Percentiles rank a stretch among this genome's conserved stretches.
Conservation (phyloP, 2,888 invertebrate genomes). For the Nomada flava region DNA sequence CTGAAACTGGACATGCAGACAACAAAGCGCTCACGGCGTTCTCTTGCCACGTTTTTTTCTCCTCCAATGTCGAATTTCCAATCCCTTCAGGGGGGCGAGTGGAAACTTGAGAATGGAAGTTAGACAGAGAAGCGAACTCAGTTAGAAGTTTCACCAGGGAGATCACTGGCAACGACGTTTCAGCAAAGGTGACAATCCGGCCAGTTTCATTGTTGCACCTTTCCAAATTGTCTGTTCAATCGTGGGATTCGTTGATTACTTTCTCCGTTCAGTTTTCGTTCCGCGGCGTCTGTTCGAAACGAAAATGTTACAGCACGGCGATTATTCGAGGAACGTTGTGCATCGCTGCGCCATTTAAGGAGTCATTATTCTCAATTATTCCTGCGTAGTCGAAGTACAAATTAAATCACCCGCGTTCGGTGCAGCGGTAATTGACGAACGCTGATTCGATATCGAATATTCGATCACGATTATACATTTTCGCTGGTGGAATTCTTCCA, state of each 20-base stretch:
- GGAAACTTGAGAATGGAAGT: constrained; percentile 72
- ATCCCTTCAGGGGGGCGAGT: constrained; percentile 60
- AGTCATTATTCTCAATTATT: constrained; percentile 17
- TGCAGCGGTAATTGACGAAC: neutral
- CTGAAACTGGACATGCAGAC: constrained; percentile 67
- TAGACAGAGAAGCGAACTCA: constrained; percentile 60
- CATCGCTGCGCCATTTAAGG: neutral
- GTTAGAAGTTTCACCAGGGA: constrained; percentile 66
- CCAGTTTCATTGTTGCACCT: constrained; percentile 30
- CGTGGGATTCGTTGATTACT: neutral
- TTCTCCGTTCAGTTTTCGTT: neutral
- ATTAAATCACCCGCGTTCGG: constrained; percentile 1
- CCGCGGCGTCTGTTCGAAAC: too few relatives aligned
- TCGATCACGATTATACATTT: neutral
- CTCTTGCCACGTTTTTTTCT: constrained; percentile 58
- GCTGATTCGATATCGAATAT: neutral
- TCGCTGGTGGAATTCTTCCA: constrained; percentile 6
- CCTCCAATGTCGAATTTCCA: constrained; percentile 62
- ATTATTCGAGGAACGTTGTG: neutral
- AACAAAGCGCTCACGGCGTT: constrained; percentile 70
- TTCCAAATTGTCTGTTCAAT: constrained; percentile 2
- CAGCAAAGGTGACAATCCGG: constrained; percentile 56
- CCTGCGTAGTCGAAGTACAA: neutral
- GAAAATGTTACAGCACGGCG: neutral
- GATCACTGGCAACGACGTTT: constrained; percentile 63